phyloP scores from a whole-genome alignment of 2,113 vertebrate species.

The Nematolebias whitei region DNA sequence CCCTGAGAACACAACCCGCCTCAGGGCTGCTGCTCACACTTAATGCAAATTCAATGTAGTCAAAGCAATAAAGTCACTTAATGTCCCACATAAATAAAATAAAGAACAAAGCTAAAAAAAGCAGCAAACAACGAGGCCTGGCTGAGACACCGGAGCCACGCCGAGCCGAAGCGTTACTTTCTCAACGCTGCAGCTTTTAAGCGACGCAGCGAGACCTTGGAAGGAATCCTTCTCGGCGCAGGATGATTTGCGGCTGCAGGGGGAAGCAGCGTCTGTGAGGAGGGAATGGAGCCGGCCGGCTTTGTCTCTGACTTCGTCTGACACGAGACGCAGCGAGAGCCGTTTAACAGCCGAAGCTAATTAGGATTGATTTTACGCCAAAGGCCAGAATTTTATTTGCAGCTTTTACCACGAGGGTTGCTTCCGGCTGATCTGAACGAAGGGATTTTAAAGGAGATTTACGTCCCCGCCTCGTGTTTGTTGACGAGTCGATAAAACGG shows the following conservation, averaged over 20 bases:
- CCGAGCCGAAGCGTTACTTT: slow-evolving; percentile 13
- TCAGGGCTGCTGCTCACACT: slow-evolving; percentile 13
- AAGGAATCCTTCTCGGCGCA: too few species aligned
- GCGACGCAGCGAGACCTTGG: slow-evolving; percentile 21
- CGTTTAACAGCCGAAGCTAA: slow-evolving; percentile 3
- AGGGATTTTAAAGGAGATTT: background rate
- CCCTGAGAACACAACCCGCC: slow-evolving; percentile 19
- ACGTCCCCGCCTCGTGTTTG: background rate
- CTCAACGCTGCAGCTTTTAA: slow-evolving; percentile 14
- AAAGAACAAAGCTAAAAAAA: background rate
- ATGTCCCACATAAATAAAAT: slow-evolving; percentile 7
- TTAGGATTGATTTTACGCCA: slow-evolving; percentile 18
- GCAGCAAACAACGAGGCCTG: rapidly evolving
- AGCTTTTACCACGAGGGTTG: too few species aligned
- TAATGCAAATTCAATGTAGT: slow-evolving; percentile 30
- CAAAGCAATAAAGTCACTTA: slow-evolving; percentile 29
- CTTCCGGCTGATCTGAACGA: too few species aligned
- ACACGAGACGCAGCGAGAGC: background rate
- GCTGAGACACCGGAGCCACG: background rate
- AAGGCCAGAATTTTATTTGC: rapidly evolving
- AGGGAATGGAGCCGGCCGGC: background rate
- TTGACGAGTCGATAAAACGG: too few species aligned
- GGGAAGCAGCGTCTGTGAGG: slow-evolving; percentile 2
- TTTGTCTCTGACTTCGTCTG: slow-evolving; percentile 9
- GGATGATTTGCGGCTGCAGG: slow-evolving; percentile 13